phyloP scores from a whole-genome alignment of 2,888 invertebrate species.

The Proisotoma minuta region DNA sequence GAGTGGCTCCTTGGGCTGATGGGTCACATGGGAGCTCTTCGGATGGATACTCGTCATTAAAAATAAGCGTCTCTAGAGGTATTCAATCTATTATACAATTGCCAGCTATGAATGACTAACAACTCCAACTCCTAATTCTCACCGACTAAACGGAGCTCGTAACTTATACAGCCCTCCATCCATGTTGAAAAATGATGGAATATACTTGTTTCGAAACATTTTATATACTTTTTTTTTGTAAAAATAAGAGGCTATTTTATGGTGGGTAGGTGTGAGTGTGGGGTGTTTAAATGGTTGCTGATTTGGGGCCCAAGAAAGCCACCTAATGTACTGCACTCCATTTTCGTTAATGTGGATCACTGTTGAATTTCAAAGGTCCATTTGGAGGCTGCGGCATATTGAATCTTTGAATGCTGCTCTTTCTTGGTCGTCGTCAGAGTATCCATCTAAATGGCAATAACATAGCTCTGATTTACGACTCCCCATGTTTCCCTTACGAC shows the following conservation, averaged over 20 bases:
- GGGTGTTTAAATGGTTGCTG: neutral
- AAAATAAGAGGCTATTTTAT: neutral
- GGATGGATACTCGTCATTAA: conserved; percentile 40
- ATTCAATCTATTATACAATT: neutral
- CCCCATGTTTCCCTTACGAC: conserved; percentile 40
- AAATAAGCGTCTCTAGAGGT: neutral
- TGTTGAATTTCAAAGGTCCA: conserved; percentile 49
- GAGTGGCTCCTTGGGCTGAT: conserved; percentile 24
- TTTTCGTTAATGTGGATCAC: conserved; percentile 49
- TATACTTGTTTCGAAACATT: neutral
- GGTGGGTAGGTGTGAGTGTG: conserved; percentile 1
- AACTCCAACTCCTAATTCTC: no score
- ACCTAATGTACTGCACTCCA: conserved; percentile 48
- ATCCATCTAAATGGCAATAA: conserved; percentile 50
- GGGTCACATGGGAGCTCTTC: conserved; percentile 40
- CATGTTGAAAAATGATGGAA: neutral
- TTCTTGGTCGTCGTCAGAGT: conserved; percentile 39
- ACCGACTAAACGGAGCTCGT: no score
- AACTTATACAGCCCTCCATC: neutral
- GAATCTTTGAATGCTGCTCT: conserved; percentile 48
- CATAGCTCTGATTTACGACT: conserved; percentile 49
- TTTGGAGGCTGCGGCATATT: conserved; percentile 48
- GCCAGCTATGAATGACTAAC: no score
- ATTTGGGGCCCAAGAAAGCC: conserved; percentile 7
- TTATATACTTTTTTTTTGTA: neutral